Conservation (phyloP, 1,140 invertebrate species). For the Papilio aristodemus region DNA sequence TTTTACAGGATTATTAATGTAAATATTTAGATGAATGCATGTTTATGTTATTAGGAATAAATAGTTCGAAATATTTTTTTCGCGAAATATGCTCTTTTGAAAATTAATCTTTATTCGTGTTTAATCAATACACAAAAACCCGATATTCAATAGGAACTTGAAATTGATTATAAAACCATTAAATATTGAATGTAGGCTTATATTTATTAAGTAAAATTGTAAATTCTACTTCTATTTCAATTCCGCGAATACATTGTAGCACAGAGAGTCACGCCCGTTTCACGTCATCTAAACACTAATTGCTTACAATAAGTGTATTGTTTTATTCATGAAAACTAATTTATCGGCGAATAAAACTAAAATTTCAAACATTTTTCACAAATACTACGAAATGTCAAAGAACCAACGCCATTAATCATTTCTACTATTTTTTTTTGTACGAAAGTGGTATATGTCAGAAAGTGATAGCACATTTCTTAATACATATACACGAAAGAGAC, state of each 20-base stretch:
- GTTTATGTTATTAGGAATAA: not conserved
- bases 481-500: conserved; percentile 35
- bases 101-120: not conserved
- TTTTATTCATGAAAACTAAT: conserved; percentile 67
- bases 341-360: conserved; percentile 44
- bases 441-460: conserved; percentile 40
- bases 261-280: conserved; percentile 25
- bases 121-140: not conserved
- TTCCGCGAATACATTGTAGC: conserved; percentile 23
- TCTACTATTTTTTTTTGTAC: conserved; percentile 46
- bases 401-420: conserved; percentile 61
- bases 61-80: not conserved
- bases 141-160: conserved; percentile 1
- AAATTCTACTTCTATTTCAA: conserved; percentile 25
- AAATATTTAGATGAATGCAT: not conserved
- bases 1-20: not conserved
- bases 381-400: conserved; percentile 67
- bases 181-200: not conserved
- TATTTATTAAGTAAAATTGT: conserved; percentile 1
- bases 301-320: conserved; percentile 40
- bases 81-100: not conserved
- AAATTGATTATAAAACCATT: not conserved
- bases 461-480: conserved; percentile 43
- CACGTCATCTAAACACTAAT: conserved; percentile 31
- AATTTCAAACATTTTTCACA: conserved; percentile 54